These are phyloP conservation scores for Falcaria lacertinaria DNA, from an alignment of 2,888 invertebrate species.

Conservation along the genomic window DNA sequence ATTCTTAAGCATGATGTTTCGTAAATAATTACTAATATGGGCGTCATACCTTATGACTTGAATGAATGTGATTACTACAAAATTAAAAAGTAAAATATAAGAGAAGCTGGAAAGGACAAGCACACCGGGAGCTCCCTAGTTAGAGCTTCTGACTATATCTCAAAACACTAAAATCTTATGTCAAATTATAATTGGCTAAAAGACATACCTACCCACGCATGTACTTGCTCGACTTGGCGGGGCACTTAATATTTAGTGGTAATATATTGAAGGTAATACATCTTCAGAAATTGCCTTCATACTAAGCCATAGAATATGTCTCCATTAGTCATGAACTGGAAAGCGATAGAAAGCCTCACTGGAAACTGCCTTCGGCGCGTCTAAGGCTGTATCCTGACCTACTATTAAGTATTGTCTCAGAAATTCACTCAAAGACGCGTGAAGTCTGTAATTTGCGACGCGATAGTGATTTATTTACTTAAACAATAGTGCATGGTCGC, in stretches of 20 bases:
- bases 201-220: slow-evolving; percentile 18
- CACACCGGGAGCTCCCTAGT: no score
- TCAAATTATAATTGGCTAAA: slow-evolving; percentile 2
- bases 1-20: no score
- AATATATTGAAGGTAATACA: slow-evolving; percentile 1
- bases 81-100: no score
- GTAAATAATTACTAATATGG: no score
- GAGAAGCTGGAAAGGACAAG: no score
- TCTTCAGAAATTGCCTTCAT: background rate
- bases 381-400: slow-evolving; percentile 50
- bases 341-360: slow-evolving; percentile 33
- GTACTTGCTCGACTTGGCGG: background rate
- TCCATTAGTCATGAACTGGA: slow-evolving; percentile 25
- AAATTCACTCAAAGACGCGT: slow-evolving; percentile 56
- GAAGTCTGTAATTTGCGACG: slow-evolving; percentile 65
- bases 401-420: slow-evolving; percentile 68
- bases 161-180: no score
- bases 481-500: slow-evolving; percentile 48
- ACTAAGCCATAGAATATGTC: slow-evolving; percentile 12
- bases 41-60: no score
- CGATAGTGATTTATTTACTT: slow-evolving; percentile 69
- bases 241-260: background rate
- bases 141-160: no score
- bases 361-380: slow-evolving; percentile 42
- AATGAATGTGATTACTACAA: no score